Evolutionary conservation across 2,797 vertebrate genomes (phyloP).

Genomic region (Glossophaga mutica): DNA sequence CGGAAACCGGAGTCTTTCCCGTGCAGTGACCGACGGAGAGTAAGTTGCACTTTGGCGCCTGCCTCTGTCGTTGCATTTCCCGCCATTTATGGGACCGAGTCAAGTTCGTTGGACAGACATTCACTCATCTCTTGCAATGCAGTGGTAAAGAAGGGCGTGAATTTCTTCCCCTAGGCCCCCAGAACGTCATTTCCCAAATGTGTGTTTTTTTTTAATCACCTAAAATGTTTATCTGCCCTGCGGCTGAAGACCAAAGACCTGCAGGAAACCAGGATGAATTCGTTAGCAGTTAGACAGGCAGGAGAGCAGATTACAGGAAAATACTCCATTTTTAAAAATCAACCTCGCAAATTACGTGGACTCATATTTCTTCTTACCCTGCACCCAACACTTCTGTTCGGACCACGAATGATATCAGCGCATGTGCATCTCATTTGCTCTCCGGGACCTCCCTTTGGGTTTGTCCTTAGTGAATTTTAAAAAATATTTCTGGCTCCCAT

Average conservation of each 20-base stretch:
- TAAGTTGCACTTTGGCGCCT: background rate
- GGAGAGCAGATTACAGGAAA: slow-evolving; percentile 38
- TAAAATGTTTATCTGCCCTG: slow-evolving; percentile 62
- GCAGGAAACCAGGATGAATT: slow-evolving; percentile 52
- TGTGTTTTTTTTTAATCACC: slow-evolving; percentile 49
- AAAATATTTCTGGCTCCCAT: background rate
- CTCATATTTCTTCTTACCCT: slow-evolving; percentile 31
- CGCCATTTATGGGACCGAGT: slow-evolving; percentile 9
- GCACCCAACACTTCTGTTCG: background rate
- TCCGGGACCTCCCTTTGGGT: background rate
- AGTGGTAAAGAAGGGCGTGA: slow-evolving; percentile 53
- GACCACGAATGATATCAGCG: background rate
- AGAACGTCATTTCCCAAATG: slow-evolving; percentile 63
- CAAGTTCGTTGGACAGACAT: slow-evolving; percentile 61
- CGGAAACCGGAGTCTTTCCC: background rate
- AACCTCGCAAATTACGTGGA: background rate
- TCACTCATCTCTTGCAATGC: slow-evolving; percentile 66
- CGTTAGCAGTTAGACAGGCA: slow-evolving; percentile 46
- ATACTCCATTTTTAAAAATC: background rate
- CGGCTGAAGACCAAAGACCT: slow-evolving; percentile 44
- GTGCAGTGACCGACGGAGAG: background rate
- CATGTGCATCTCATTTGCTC: slow-evolving; percentile 27
- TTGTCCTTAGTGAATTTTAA: slow-evolving; percentile 2
- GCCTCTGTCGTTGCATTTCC: background rate
- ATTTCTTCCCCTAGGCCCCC: slow-evolving; percentile 33